Base-by-base conservation (phyloP, 2,888 invertebrate genomes). In the Odontocerum albicorne region DNA sequence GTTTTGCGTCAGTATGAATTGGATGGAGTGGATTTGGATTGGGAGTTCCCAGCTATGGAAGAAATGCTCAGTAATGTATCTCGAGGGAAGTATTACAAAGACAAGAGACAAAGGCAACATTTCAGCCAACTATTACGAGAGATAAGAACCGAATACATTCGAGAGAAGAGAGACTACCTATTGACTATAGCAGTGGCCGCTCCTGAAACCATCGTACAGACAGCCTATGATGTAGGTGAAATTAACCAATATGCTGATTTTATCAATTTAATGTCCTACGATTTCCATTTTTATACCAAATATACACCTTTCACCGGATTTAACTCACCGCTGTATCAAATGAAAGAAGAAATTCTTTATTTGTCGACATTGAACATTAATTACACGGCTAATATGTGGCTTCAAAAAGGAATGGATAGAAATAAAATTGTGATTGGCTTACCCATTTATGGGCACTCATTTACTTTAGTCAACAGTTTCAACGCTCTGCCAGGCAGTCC, bases 191-290 rank as follows among this genome's bases (percentile, higher is more conserved):
- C 93, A 1, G 89, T 89, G 0, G 91, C 89, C 1, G 91, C 93
- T 8, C 88, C 88, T 0, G 79, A 85, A 65, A 80, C 83, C 1
- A 87, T 95, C 52, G 82, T 90, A 0, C 83, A 87, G 64, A 78
- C 81, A 51, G 84, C 90, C 1, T 95, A 95, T 69, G 86, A 92
- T 68, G 82, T 94, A 8, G 76, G 81, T 15, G 84, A 88, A 68
- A 77, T 95, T 55, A 88, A 90, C 63, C 74, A 85, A 79, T 92
- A 88, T 67, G 84, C 87, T 0, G 94, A 95, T 70, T 92, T 84
- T 73, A 82, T 92, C 0, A 93, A 92, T 69, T 67, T 96, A n/a
- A 95, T 95, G 95, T 82, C 89, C 0, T 96, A 96, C 67, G 95
- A 96, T 69, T 95, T 85, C 66, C 93, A 95, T 70, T 88, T 84